Conservation (phyloP, 2,888 invertebrate species). For the Dicranocentrus wangi region DNA sequence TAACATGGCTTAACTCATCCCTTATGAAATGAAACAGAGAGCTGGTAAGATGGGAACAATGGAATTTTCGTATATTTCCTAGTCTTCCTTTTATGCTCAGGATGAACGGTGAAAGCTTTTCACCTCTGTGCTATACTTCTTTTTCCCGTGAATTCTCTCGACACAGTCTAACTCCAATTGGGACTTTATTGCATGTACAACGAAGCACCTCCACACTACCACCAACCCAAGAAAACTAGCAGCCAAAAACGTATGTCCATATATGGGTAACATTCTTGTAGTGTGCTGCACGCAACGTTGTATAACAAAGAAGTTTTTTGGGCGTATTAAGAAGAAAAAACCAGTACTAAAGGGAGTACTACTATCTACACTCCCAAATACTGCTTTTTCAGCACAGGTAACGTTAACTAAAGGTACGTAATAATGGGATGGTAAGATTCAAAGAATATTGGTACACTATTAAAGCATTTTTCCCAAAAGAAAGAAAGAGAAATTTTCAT, state of each 20-base stretch:
- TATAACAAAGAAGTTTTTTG: too few relatives aligned
- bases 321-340: too few relatives aligned
- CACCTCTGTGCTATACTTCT: slow-evolving; percentile 37
- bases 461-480: slow-evolving; percentile 11
- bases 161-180: too few relatives aligned
- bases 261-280: slow-evolving; percentile 11
- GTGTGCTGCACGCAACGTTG: not conserved
- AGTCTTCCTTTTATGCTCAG: not conserved
- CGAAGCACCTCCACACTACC: too few relatives aligned
- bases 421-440: not conserved
- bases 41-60: not conserved
- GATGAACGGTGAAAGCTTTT: slow-evolving; percentile 28
- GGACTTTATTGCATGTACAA: too few relatives aligned
- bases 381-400: too few relatives aligned
- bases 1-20: too few relatives aligned
- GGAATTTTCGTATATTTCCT: slow-evolving; percentile 2
- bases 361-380: too few relatives aligned
- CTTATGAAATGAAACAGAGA: not conserved
- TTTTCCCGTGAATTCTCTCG: slow-evolving; percentile 16
- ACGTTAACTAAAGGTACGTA: too few relatives aligned
- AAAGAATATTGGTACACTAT: slow-evolving; percentile 2
- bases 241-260: too few relatives aligned
- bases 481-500: not conserved
- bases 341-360: too few relatives aligned
- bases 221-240: too few relatives aligned